Percentiles rank a stretch among this genome's conserved stretches.
These are phyloP conservation scores for Andrena camellia DNA, from an alignment of 2,888 invertebrate species.

Conservation along the genomic window DNA sequence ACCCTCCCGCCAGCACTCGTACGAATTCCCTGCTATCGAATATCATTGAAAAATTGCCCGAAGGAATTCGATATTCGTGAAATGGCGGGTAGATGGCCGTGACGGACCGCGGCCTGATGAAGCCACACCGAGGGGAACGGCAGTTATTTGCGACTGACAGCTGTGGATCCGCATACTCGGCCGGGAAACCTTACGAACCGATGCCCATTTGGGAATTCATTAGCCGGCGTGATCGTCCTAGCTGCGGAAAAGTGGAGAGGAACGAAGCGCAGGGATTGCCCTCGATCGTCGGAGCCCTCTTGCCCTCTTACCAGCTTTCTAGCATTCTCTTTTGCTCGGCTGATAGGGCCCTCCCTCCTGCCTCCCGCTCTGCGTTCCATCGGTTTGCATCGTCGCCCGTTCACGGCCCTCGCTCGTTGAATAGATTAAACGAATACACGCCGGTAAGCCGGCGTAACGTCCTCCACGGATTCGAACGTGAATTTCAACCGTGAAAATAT, in stretches of 20 bases:
- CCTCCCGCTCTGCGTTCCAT: neutral
- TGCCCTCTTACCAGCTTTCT: slow-evolving; percentile 17
- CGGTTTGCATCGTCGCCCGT: slow-evolving; percentile 58
- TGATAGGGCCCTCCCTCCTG: neutral
- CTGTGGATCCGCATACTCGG: slow-evolving; percentile 45
- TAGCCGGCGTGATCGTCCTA: slow-evolving; percentile 37
- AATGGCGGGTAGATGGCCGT: slow-evolving; percentile 37
- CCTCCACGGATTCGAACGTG: slow-evolving; percentile 67
- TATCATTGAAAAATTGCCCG: slow-evolving; percentile 69
- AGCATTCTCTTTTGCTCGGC: neutral
- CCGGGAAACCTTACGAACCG: slow-evolving; percentile 53
- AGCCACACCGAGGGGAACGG: slow-evolving; percentile 55
- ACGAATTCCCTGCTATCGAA: slow-evolving; percentile 70
- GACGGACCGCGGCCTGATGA: slow-evolving; percentile 53
- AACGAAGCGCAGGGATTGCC: neutral
- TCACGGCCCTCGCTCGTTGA: slow-evolving; percentile 62
- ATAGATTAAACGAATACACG: slow-evolving; percentile 72
- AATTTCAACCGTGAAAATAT: slow-evolving; percentile 75
- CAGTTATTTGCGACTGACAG: slow-evolving; percentile 59
- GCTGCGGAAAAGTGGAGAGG: neutral
- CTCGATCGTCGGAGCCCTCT: neutral
- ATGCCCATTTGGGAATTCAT: slow-evolving; percentile 63
- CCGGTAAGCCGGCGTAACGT: slow-evolving; percentile 68
- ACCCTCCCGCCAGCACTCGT: slow-evolving; percentile 60
- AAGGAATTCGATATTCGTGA: slow-evolving; percentile 71